Evolutionary conservation across 2,888 invertebrate genomes (phyloP).

Genomic region (Lasiommata megera): DNA sequence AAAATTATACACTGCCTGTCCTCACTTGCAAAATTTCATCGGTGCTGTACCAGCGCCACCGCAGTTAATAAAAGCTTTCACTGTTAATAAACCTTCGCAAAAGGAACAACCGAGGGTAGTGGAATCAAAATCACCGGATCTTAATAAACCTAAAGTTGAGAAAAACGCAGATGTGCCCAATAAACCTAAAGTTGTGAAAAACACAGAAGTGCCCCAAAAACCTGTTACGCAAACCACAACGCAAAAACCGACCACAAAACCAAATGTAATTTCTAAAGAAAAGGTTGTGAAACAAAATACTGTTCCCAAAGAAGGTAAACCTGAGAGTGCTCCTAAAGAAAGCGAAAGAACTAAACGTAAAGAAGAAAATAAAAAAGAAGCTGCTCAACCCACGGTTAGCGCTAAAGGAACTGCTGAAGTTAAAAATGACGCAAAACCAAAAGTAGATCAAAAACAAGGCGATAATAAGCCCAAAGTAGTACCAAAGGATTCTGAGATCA

Average conservation of each 20-base stretch:
- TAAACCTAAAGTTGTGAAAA: conserved; percentile 31
- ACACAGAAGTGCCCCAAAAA: conserved; percentile 24
- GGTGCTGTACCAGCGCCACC: conserved; percentile 83
- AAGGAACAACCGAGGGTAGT: conserved; percentile 24
- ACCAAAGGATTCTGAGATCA: conserved; percentile 20
- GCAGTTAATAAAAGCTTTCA: conserved; percentile 65
- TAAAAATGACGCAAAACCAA: conserved; percentile 29
- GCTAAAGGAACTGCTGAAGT: conserved; percentile 23
- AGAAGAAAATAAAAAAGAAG: conserved; percentile 31
- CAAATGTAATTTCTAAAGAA: conserved; percentile 13
- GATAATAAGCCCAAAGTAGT: conserved; percentile 25
- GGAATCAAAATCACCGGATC: conserved; percentile 29
- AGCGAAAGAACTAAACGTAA: background rate
- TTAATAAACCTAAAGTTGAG: conserved; percentile 27
- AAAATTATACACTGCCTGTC: conserved; percentile 85
- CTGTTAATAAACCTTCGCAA: conserved; percentile 20
- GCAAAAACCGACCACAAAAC: background rate
- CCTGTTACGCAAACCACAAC: conserved; percentile 19
- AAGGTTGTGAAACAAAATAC: conserved; percentile 6
- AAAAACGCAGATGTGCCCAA: conserved; percentile 26
- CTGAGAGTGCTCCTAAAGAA: conserved; percentile 14
- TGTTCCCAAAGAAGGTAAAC: conserved; percentile 10
- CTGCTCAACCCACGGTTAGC: no score
- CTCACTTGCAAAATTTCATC: conserved; percentile 82
- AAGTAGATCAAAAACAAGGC: conserved; percentile 25